phyloP scores from a whole-genome alignment of 1,140 invertebrate species.

The Ephestia elutella region DNA sequence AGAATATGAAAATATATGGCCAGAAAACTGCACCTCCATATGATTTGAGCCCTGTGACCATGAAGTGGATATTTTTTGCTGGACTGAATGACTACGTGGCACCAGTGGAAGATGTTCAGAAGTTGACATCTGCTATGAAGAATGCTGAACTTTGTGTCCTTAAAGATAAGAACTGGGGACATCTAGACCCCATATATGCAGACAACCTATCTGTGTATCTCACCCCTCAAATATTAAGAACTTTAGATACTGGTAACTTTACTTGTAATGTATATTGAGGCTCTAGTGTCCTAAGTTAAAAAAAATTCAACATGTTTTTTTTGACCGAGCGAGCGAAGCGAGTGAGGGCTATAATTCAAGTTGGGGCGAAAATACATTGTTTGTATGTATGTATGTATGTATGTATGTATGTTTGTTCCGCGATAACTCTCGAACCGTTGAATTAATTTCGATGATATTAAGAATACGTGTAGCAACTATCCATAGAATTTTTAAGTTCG shows the following conservation, averaged over 20 bases:
- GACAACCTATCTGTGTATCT: conserved; percentile 49
- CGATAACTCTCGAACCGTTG: no score
- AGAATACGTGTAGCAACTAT: no score
- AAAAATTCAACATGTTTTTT: no score
- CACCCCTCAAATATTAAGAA: conserved; percentile 15
- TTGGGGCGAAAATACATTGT: no score
- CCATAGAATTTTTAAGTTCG: no score
- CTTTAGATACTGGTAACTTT: conserved; percentile 11
- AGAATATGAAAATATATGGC: conserved; percentile 45
- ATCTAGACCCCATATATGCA: conserved; percentile 73
- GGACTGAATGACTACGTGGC: conserved; percentile 62
- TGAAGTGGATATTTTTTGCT: conserved; percentile 61
- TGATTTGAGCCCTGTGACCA: conserved; percentile 56
- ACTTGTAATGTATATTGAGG: conserved; percentile 7
- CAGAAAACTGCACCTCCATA: conserved; percentile 60
- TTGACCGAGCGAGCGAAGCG: no score
- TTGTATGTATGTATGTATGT: no score
- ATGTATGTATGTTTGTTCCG: no score
- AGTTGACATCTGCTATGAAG: conserved; percentile 11
- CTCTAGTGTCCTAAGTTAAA: no score
- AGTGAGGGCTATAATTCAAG: no score
- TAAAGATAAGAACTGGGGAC: conserved; percentile 50
- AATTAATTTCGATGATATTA: no score
- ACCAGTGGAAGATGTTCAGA: conserved; percentile 36
- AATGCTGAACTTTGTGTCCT: conserved; percentile 23